Base-by-base conservation (phyloP, 1,140 invertebrate genomes). In the Philaenus spumarius region DNA sequence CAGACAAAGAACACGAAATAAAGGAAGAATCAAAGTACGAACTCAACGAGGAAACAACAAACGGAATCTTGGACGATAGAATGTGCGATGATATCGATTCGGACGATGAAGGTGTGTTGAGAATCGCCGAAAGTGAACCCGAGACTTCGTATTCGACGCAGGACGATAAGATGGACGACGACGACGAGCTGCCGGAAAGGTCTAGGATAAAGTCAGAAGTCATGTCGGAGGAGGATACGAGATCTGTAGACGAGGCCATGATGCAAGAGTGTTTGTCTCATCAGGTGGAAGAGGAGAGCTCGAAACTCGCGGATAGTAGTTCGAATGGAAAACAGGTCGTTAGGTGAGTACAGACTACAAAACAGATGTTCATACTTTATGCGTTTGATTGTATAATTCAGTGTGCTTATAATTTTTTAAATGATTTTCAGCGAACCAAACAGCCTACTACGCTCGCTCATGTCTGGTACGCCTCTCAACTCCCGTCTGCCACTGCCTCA, bases 381-480 rank as follows among this genome's bases (percentile, higher is more conserved):
- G n/a, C n/a, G n/a, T n/a, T n/a, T n/a, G n/a, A n/a, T n/a, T n/a
- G n/a, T 30, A 30, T 30, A 30, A 30, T 30, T 30, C 9, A 30
- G 9, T 30, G 3, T 4, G 26, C 3, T 4, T 4, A 9, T 30
- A 30, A 20, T 4, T 15, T 4, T 43, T 43, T 17, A 4, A 20
- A 20, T 43, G n/a, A 6, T 43, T 63, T 61, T 11, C 23, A 62
- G 57, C 6, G 84, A 86, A 67, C 83, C 86, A 1, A 85, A 83
- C 43, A 85, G 87, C 68, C 68, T 89, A 15, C 71, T 89, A 14
- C 74, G 85, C 59, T 80, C 82, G 64, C 73, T 89, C 43, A 88
- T 89, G 84, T 71, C 79, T 84, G 63, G 80, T 82, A 68, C 78
- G 85, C 37, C 84, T 82, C 40, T 86, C 50, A 26, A 54, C 17